Evolutionary conservation across 1,140 invertebrate genomes (phyloP), one percentile per base, ranked within the genome.

Genomic region (Stegodyphus mimosarum): DNA sequence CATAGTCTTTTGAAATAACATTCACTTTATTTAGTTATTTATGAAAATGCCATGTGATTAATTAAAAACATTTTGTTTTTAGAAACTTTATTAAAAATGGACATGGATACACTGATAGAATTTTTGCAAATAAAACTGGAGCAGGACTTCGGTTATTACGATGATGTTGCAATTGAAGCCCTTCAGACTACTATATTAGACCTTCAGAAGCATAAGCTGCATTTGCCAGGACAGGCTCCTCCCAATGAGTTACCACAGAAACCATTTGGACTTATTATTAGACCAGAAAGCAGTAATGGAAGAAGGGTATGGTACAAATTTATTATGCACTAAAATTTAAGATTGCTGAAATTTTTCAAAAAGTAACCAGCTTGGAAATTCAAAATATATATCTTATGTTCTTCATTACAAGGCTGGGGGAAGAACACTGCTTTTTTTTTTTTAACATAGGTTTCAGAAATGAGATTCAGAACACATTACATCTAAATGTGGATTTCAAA

Each of bases 101-200:
- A 94, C 90, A 97, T 98, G 95, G 97, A 98, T 91, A 94, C 96
- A 87, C 94, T 99, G 91, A 93, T 99, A 89, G 93, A 97, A 77
- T 94, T 93, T 90, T 91, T 94, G 66, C 93, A 98, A 93, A 93
- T 94, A 15, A 94, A 95, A 89, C 91, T 99, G 66, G 96, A 97
- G 89, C 95, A 96, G 90, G 96, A 99, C 91, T 99, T 99, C 92
- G 94, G 95, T 49, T 97, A 95, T 90, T 94, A 96, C 87, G 97
- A 99, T 90, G 98, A 99, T 90, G 91, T 93, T 73, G 96, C 96
- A 7, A 95, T 99, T 88, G 94, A 94, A 89, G 93, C 94, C 75
- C 92, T 99, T 80, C 94, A 96, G 88, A 93, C 94, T 71, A 94
- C 94, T 51, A 94, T 98, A 91, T 95, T 97, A 63, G 97, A 99